Evolutionary conservation across 2,113 vertebrate species (phyloP).

Genomic region (Ginglymostoma cirratum): DNA sequence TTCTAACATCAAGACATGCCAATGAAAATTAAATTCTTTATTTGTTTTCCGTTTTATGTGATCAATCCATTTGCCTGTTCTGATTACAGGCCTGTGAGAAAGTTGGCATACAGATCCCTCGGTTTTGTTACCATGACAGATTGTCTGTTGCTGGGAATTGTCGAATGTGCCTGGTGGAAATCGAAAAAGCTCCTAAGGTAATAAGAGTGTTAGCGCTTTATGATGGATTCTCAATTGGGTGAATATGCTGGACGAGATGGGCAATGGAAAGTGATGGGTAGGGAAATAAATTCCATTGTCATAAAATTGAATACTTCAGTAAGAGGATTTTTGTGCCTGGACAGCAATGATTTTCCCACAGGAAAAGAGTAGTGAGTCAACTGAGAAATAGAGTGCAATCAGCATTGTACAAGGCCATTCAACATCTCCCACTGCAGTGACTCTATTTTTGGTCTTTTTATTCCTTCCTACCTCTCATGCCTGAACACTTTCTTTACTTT

Average conservation of each 20-base stretch:
- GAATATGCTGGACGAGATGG: not conserved
- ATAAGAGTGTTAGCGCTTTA: not conserved
- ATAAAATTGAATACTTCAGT: not conserved
- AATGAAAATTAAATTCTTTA: not conserved
- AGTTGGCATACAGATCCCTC: slow-evolving; percentile 86
- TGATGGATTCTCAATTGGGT: not conserved
- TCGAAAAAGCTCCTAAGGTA: slow-evolving; percentile 91
- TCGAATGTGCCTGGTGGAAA: slow-evolving; percentile 93
- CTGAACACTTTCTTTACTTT: not conserved
- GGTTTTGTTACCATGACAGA: slow-evolving; percentile 92
- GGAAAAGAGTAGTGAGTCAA: not conserved
- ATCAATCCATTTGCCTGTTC: not conserved
- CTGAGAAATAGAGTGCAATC: not conserved
- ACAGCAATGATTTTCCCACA: not conserved
- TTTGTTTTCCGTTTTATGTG: not conserved
- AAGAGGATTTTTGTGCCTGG: not conserved
- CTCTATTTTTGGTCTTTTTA: not conserved
- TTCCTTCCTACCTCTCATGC: not conserved
- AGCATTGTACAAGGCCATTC: not conserved
- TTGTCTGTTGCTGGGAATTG: slow-evolving; percentile 92
- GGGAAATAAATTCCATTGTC: not conserved
- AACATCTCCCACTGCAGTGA: not conserved
- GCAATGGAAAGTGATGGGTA: not conserved
- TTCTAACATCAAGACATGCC: not conserved
- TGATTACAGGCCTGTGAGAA: slow-evolving; percentile 76